A percentile compares a stretch with the other conserved stretches of the same genome.
Evolutionary conservation across 2,888 invertebrate genomes (phyloP).

Genomic region (Tricholauxania praeusta): DNA sequence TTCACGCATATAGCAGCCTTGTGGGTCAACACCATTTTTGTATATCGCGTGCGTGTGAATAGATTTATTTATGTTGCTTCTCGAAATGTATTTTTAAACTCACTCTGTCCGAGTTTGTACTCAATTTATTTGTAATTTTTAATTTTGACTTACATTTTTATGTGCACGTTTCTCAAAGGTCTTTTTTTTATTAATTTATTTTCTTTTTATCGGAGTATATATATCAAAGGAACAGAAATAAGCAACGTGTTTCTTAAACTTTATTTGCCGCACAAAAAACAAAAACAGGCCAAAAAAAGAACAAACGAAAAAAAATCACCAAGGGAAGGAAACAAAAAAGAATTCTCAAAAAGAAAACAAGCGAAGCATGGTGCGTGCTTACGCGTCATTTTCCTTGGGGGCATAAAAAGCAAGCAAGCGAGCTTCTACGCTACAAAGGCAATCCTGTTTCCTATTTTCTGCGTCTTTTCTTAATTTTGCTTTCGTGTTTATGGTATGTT

Average conservation of each 20-base stretch:
- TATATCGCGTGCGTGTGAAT: neutral
- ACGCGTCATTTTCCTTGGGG: neutral
- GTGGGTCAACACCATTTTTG: neutral
- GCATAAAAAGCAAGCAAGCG: neutral
- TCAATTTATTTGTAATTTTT: neutral
- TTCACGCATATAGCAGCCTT: neutral
- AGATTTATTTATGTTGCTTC: neutral
- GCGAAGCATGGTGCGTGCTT: constrained; percentile 9
- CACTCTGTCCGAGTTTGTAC: neutral
- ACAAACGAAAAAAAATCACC: neutral
- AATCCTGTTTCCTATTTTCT: too few species aligned
- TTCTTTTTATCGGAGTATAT: neutral
- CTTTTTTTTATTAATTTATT: too few species aligned
- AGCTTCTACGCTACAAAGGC: neutral
- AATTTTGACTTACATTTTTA: neutral
- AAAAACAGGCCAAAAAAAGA: neutral
- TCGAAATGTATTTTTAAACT: neutral
- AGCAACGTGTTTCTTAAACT: constrained; percentile 6
- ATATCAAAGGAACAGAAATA: neutral
- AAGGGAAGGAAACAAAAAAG: neutral
- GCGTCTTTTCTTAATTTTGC: neutral
- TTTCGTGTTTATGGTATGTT: neutral
- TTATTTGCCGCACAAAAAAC: neutral
- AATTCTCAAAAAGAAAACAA: neutral
- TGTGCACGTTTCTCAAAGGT: neutral